Percentiles rank a stretch among this genome's conserved stretches.
Conservation (phyloP, 1,140 invertebrate species). For the Matsumurasca onukii region DNA sequence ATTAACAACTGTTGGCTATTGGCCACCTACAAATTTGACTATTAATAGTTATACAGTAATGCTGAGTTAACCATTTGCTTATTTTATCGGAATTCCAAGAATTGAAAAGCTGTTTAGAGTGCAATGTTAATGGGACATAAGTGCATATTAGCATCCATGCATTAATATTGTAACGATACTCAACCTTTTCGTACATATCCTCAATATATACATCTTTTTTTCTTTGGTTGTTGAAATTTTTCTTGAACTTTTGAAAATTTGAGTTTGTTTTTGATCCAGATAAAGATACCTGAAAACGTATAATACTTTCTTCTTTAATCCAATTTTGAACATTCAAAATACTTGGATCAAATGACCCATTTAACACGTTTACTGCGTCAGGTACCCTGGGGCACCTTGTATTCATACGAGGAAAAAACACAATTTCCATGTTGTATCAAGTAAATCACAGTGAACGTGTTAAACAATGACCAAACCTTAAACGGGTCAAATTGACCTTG, state of each 20-base stretch:
- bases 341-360: neutral
- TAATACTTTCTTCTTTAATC: neutral
- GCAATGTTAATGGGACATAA: neutral
- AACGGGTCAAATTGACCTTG: no score
- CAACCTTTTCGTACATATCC: neutral
- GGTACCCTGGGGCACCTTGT: neutral
- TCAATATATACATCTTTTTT: neutral
- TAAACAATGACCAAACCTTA: no score
- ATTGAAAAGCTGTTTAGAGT: neutral
- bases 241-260: constrained; percentile 2
- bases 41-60: neutral
- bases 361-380: neutral
- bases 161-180: neutral
- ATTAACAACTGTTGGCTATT: neutral
- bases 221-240: constrained; percentile 13
- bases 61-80: neutral
- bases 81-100: neutral
- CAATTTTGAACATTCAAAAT: neutral
- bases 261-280: neutral
- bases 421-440: neutral
- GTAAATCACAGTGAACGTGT: neutral
- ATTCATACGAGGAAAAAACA: neutral
- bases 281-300: neutral
- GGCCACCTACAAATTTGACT: neutral
- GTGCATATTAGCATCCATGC: neutral